These are phyloP conservation scores for Cynopterus sphinx DNA, from an alignment of 2,797 vertebrate species.

Conservation along the genomic window DNA sequence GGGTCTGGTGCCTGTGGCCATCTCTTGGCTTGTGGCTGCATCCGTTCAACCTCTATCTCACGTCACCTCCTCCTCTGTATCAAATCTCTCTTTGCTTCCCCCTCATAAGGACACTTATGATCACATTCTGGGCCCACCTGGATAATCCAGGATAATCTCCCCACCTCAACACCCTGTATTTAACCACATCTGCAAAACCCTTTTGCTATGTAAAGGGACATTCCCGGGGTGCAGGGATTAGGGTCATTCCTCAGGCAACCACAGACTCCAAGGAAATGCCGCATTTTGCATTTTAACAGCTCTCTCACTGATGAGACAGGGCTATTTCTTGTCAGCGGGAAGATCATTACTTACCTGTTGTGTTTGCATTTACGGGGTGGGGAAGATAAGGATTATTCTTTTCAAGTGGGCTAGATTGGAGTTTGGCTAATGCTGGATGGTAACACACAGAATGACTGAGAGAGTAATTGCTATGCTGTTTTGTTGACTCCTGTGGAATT, in stretches of 20 bases:
- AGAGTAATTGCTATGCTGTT: neutral
- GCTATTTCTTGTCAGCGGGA: neutral
- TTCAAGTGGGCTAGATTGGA: neutral
- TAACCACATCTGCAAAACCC: neutral
- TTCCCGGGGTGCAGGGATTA: neutral
- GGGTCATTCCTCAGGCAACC: neutral
- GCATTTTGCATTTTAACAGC: neutral
- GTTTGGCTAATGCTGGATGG: neutral
- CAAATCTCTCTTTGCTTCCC: neutral
- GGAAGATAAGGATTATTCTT: constrained; percentile 1
- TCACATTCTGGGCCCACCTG: neutral
- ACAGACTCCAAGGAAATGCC: neutral
- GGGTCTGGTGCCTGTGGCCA: neutral
- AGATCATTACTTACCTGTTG: neutral
- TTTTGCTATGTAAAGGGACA: neutral
- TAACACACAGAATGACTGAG: neutral
- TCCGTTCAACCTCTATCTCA: neutral
- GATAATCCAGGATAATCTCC: neutral
- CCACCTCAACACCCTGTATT: neutral
- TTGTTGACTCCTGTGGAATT: neutral
- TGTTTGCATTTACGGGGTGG: neutral
- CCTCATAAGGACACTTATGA: neutral
- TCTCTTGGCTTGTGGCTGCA: neutral
- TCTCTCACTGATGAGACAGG: neutral
- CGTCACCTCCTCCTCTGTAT: neutral